Evolutionary conservation across 2,113 vertebrate species (phyloP), one percentile per base, ranked within the genome.

Genomic region (Todiramphus saurophagus): DNA sequence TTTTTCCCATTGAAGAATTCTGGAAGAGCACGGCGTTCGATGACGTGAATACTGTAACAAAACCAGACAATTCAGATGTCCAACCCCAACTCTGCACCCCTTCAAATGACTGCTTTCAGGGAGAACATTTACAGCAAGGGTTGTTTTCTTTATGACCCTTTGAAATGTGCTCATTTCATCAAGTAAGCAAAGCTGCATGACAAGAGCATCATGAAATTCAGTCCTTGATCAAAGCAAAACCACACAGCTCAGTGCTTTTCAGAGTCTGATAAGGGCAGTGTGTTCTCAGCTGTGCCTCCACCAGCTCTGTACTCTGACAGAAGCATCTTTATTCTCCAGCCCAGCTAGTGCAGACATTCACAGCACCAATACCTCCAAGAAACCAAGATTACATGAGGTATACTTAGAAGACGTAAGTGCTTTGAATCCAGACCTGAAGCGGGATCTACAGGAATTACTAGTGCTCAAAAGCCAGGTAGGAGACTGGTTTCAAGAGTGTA

Each of bases 1-100:
- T 99, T 99, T 91, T 99, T 99, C 3, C 99, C 99, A 2, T 99
- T 99, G 98, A 99, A 99, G 92, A 99, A 99, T 37, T 99, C 99
- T 0, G 99, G 99, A 75, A 99, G 98, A 1, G 99, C 99, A 16
- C 99, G 98, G 7, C 99, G 98, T 66, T 99, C 99, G 3, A 99
- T 99, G 82, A 99, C 99, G 9, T 99, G 99, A 94, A 99, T 99
- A 39, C 99, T 99, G 79, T 6, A 93, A 96, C 5, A 31, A 4
- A 48, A 68, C 8, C 1, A 43, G 1, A 41, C 16, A 8, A 14
- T 3, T 59, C 63, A 87, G 69, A 8, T 1, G 13, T 24, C 48
- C 72, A 28, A 7, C 1, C 16, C n/a, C 8, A 30, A 41, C 25
- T 23, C 46, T 18, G 41, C 59, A 25, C 30, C 12, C 27, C 41